A percentile compares a stretch with the other conserved stretches of the same genome.
phyloP scores from a whole-genome alignment of 1,140 invertebrate species.

The Episyrphus balteatus region DNA sequence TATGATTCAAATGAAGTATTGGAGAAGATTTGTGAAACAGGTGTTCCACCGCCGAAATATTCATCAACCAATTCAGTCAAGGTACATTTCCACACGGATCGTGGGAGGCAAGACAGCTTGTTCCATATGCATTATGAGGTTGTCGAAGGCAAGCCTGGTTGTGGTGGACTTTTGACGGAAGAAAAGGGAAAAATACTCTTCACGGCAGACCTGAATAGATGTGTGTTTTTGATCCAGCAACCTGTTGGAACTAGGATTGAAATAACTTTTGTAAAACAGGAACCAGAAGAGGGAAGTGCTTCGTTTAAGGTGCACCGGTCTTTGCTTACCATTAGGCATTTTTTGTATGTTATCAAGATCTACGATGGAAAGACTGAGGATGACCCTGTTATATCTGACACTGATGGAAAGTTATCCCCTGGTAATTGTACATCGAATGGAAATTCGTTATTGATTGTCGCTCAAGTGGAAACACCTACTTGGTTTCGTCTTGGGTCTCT shows the following conservation, averaged over 20 bases:
- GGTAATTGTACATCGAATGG: conserved; percentile 42
- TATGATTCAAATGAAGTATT: conserved; percentile 31
- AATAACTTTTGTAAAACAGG: conserved; percentile 38
- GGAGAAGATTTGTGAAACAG: conserved; percentile 56
- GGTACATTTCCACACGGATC: conserved; percentile 71
- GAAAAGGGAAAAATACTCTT: conserved; percentile 52
- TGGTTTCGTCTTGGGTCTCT: conserved; percentile 14
- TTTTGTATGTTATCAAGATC: conserved; percentile 43
- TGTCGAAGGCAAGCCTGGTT: conserved; percentile 60
- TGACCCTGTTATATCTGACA: conserved; percentile 51
- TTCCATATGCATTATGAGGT: conserved; percentile 69
- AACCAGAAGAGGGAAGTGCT: conserved; percentile 50
- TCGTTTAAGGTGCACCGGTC: conserved; percentile 38
- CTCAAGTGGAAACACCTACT: conserved; percentile 58
- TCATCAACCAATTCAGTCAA: conserved; percentile 50
- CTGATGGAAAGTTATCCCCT: conserved; percentile 58
- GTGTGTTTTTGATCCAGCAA: conserved; percentile 25
- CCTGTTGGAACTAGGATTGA: conserved; percentile 14
- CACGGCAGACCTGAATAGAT: conserved; percentile 8
- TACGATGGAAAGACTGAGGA: conserved; percentile 54
- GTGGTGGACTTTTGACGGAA: conserved; percentile 62
- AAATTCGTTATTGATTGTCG: conserved; percentile 37
- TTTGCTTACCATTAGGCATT: conserved; percentile 55
- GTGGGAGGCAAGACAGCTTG: conserved; percentile 48
- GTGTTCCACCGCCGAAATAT: conserved; percentile 52